Base-by-base conservation (phyloP, 2,797 vertebrate species). In the Astyanax mexicanus region DNA sequence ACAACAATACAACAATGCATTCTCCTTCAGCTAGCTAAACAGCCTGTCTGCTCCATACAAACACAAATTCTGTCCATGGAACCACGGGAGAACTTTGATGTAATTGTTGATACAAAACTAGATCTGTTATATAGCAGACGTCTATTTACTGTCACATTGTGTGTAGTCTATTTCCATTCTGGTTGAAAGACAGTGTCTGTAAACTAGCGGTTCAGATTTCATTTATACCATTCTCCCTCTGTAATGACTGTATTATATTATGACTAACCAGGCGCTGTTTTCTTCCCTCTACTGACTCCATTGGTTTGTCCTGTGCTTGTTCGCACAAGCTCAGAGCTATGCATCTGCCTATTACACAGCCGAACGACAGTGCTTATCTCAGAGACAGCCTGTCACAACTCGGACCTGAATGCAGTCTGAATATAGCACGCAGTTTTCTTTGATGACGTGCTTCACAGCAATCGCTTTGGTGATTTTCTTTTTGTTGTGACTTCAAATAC, bases 311-410 rank as follows among this genome's bases (percentile, higher is more conserved):
- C 1, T 19, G 45, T 60, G 44, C 75, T 75, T 78, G 64, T 62
- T 57, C 69, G 61, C 69, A 75, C 78, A 80, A 75, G 76, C 57
- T 73, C 42, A 52, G 61, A 73, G 64, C 62, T 73, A 67, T 54
- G 71, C 19, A 17, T 80, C 49, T 77, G 38, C 55, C 45, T 66
- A 25, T 70, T 64, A 70, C 67, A 38, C n/a, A 58, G 69, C 55
- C 75, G 70, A 78, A 67, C 27, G n/a, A n/a, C 55, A 37, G 52
- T 69, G 55, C 70, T 78, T 75, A 73, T 78, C 71, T 62, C 29
- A 29, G 52, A 45, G 67, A 62, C 54, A 32, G 68, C 57, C 29
- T 79, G 71, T 79, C 65, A 69, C 69, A 67, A 80, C 69, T 65
- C 17, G 67, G 45, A 42, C 60, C 42, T 60, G 42, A 58, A 65